Base-by-base conservation (phyloP, 1,140 invertebrate genomes). In the Stegodyphus dumicola region DNA sequence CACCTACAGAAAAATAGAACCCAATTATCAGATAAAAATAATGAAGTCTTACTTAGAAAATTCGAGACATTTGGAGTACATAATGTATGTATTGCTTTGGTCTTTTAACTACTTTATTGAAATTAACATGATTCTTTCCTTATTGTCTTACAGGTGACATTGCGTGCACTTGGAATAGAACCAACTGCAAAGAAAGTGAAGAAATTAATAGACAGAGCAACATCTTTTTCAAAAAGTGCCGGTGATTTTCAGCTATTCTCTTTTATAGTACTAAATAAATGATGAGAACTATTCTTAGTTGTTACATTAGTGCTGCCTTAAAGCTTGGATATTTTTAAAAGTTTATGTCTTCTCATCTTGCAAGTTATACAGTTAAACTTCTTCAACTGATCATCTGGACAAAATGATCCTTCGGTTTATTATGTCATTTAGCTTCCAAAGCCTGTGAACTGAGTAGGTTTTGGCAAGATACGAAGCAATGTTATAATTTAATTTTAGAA, bases 141-240 rank as follows among this genome's bases (percentile, higher is more conserved):
- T 52, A 2, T 2, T 73, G 9, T 49, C 9, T 2, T 65, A 10
- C 48, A 85, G 81, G 64, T 85, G 11, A 85, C 73, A 5, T 49
- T 85, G 18, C 67, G 81, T 64, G 73, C 81, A 7, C 74, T 85
- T 17, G 81, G 81, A 48, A 85, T 85, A 15, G 81, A 85, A 11
- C 73, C 81, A 49, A 85, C 73, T 17, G 52, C 73, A n/a, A 76
- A 56, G n/a, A 76, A 77, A 60, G 18, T 85, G 11, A 85, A 77
- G 49, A 85, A 69, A 17, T 4, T 85, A 13, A 85, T 85, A 7
- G 74, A 76, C 7, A 53, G 52, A 60, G 33, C 64, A n/a, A 11
- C 51, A n/a, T 33, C 3, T 56, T 33, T 4, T 6, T 17, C 15
- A 15, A 76, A 64, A 5, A 33, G 75, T n/a, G 53, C 15, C 60